Evolutionary conservation across 1,140 invertebrate genomes (phyloP), one percentile per base, ranked within the genome.

Genomic region (Zaprionus camerounensis): DNA sequence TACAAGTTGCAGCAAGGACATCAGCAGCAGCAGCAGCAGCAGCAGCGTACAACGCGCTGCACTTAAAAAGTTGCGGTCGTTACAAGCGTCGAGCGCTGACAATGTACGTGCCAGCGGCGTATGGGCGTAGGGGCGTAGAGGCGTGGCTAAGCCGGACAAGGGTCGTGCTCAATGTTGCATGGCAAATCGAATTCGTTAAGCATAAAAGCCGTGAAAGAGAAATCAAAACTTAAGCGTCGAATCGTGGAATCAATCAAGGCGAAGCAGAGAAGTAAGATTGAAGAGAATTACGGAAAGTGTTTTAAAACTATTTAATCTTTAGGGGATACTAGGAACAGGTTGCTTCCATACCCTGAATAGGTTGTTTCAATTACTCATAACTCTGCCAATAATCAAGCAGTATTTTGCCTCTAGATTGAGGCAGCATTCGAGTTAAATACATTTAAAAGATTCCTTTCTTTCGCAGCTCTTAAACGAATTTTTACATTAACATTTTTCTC

Each of bases 51-150:
- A 55, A 13, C 51, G 20, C 13, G 22, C 20, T 56, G 69, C 74
- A 76, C 74, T 76, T 72, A 76, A 76, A 76, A 76, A 72, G 56
- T 76, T 67, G 68, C 69, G 59, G 31, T 58, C 55, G 44, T 70
- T 59, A 53, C 59, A 71, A 71, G 53, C 63, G 44, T 41, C 65
- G 41, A 69, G 26, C 55, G 49, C 61, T 44, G 64, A 68, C 57
- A 58, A 68, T 69, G 71, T 62, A 41, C 36, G 17, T 34, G 38
- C 62, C 12, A 22, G 17, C n/a, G 24, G 13, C 17, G 11, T 22
- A 5, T 13, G 22, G 28, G 46, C 20, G 7, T 7, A 58, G 12
- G 22, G 63, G 12, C 20, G 7, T 7, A 58, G 12, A n/a, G 63
- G 12, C 44, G 5, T 38, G n/a, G 6, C 53, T 76, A 65, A 65